Base-by-base conservation (phyloP, 2,888 invertebrate genomes). In the Eupsilia transversa region DNA sequence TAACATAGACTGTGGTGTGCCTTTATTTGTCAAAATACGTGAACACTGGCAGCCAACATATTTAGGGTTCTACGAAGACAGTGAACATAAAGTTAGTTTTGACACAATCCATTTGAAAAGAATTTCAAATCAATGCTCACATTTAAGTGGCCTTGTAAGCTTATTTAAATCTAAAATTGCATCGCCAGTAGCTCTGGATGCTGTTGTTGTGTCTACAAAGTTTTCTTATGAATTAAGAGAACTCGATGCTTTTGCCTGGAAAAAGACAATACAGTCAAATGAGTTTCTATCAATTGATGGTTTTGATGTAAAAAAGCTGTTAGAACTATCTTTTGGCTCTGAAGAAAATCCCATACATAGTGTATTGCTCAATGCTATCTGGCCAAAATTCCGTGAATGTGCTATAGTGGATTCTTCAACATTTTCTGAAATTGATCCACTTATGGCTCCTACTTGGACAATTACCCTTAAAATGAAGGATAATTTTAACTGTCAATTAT, bases 91-190 rank as follows among this genome's bases (percentile, higher is more conserved):
- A 86, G 97, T 98, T n/a, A 98, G 98, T 91, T 99, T 98, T 93
- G 98, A 99, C 91, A 98, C 99, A 96, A 98, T 99, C 66, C 98
- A 99, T 92, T 96, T 99, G 79, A 98, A 98, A 90, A 97, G 97
- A 85, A 97, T 98, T 72, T 98, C 99, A 1, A 96, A 97, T 38
- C 98, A 98, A 87, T 99, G 98, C 90, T 97, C 97, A 86, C 98
- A 99, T 94, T 97, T 99, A 0, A 98, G 97, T 79, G 98, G 98
- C 75, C 96, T 99, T 66, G 95, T 99, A 56, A 97, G 98, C 87
- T 95, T 99, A 80, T 99, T 99, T 92, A 99, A 99, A 94, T 98
- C 98, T 38, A 99, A 98, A 97, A 97, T 98, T 91, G 97, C 98
- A n/a, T 97, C 97, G 59, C 97, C 97, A 30, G 93, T 96, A 63